Percentiles rank a stretch among this genome's conserved stretches.
These are phyloP conservation scores for Meteorus sp. DNA, from an alignment of 1,140 invertebrate genomes.

Conservation along the genomic window DNA sequence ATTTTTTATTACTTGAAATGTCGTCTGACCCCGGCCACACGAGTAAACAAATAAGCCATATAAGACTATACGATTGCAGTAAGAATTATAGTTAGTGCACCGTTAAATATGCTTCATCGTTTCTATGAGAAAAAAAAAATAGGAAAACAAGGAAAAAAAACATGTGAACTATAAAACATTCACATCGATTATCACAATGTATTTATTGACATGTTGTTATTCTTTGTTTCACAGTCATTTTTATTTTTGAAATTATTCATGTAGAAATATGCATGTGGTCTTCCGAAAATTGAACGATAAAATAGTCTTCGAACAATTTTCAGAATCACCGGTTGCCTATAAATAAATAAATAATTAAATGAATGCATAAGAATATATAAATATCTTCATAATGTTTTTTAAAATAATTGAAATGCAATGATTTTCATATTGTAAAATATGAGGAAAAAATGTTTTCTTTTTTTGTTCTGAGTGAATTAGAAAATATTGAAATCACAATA, in stretches of 20 bases:
- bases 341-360: not conserved
- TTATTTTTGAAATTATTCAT: not conserved
- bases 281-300: not conserved
- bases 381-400: not conserved
- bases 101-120: conserved; percentile 35
- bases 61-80: conserved; percentile 31
- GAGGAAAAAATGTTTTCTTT: too few relatives aligned
- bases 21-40: conserved; percentile 44
- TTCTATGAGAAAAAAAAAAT: conserved; percentile 1
- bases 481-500: too few relatives aligned
- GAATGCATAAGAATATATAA: not conserved
- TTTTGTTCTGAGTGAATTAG: too few relatives aligned
- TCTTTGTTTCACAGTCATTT: too few relatives aligned
- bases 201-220: not conserved
- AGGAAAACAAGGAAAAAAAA: not conserved
- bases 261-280: not conserved
- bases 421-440: too few relatives aligned
- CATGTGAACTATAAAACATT: not conserved
- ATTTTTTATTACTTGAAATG: conserved; percentile 48
- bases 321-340: not conserved
- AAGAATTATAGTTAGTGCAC: conserved; percentile 38
- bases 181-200: not conserved
- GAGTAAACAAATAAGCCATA: conserved; percentile 27
- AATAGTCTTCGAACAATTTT: not conserved
- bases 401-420: too few relatives aligned